Percentiles rank a stretch among this genome's conserved stretches.
phyloP scores from a whole-genome alignment of 1,140 invertebrate species.

The Drosophila kanapiae region DNA sequence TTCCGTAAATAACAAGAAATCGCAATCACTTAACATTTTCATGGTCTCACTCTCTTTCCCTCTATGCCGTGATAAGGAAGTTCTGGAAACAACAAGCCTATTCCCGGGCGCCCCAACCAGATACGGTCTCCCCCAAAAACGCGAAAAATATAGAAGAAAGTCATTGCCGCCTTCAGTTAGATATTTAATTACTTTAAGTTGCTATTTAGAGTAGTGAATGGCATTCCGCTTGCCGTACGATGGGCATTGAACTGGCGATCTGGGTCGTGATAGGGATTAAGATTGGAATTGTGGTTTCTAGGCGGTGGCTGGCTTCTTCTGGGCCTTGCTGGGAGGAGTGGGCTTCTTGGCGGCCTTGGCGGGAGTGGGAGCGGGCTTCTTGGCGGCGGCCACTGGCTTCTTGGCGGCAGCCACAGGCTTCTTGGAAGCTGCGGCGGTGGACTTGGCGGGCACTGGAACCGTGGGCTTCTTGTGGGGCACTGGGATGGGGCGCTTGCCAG shows the following conservation, averaged over 20 bases:
- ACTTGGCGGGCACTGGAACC: slow-evolving; percentile 32
- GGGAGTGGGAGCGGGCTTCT: slow-evolving; percentile 57
- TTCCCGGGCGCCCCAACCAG: not conserved
- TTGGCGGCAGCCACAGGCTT: slow-evolving; percentile 38
- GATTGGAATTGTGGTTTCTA: slow-evolving; percentile 13
- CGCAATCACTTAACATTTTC: slow-evolving; percentile 52
- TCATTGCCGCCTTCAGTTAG: slow-evolving; percentile 20
- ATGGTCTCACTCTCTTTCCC: not conserved
- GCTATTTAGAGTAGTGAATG: slow-evolving; percentile 75
- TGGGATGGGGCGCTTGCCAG: slow-evolving; percentile 46
- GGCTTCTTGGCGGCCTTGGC: slow-evolving; percentile 63
- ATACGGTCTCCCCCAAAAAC: not conserved
- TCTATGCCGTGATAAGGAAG: slow-evolving; percentile 26
- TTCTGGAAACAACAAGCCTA: slow-evolving; percentile 32
- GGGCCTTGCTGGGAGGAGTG: slow-evolving; percentile 58
- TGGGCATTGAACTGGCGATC: slow-evolving; percentile 36
- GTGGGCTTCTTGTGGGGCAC: slow-evolving; percentile 47
- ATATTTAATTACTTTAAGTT: slow-evolving; percentile 45
- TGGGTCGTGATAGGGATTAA: not conserved
- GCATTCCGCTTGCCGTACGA: slow-evolving; percentile 73
- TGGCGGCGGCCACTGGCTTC: slow-evolving; percentile 46
- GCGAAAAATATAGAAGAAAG: not conserved
- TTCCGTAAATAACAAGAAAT: slow-evolving; percentile 59
- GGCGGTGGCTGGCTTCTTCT: slow-evolving; percentile 62
- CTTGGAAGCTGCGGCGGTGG: slow-evolving; percentile 38